Evolutionary conservation across 35 echinoderm and acorn worm genomes (phyloP).

Genomic region (Anneissia japonica): DNA sequence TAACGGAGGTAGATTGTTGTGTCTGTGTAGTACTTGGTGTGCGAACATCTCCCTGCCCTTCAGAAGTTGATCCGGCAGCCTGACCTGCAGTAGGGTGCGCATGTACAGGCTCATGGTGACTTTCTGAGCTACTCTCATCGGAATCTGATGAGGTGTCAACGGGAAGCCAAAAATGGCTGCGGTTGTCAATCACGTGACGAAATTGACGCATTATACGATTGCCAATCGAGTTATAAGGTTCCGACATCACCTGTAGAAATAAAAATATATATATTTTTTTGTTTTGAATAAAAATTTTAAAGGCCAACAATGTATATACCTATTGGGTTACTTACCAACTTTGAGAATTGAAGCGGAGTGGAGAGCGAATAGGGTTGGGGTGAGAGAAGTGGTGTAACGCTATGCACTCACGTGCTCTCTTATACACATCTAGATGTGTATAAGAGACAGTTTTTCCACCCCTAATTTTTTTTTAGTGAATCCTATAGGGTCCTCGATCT

Average conservation of each 20-base stretch:
- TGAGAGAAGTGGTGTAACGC: neutral
- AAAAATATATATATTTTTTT: neutral
- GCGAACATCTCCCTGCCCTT: too few relatives aligned
- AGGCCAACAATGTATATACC: neutral
- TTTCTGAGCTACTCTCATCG: neutral
- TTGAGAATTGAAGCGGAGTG: too few relatives aligned
- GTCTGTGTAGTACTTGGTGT: too few relatives aligned
- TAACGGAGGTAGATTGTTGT: too few relatives aligned
- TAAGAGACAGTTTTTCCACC: neutral
- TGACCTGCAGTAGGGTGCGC: neutral
- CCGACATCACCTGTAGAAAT: slow-evolving; percentile 66
- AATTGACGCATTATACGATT: slow-evolving; percentile 82
- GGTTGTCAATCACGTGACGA: slow-evolving; percentile 85
- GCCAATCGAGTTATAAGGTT: slow-evolving; percentile 84
- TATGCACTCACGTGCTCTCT: neutral
- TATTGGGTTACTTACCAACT: neutral
- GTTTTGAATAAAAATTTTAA: too few relatives aligned
- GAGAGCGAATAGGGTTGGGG: neutral
- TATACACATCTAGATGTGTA: neutral
- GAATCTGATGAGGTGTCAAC: neutral
- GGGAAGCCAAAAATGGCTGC: slow-evolving; percentile 79
- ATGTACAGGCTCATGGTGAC: neutral
- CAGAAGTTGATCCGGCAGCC: too few relatives aligned
- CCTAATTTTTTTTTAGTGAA: too few relatives aligned
- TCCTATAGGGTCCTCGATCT: too few relatives aligned